Evolutionary conservation across 92 coral and sea anemone species (phyloP).

Genomic region (Palythoa grandis): DNA sequence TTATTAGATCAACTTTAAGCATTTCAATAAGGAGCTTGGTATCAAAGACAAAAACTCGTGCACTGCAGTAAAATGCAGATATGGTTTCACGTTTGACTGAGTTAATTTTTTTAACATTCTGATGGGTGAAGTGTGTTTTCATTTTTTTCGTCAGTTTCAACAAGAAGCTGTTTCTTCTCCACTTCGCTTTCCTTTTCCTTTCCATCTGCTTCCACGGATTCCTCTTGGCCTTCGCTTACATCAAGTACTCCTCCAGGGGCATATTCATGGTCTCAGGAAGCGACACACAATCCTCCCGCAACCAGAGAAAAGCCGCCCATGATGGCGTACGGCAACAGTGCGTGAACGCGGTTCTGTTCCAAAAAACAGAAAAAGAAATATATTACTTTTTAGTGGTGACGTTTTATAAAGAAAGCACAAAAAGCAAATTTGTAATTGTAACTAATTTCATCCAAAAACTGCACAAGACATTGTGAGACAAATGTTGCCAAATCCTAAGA

Average conservation of each 20-base stretch:
- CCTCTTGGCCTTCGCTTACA: not conserved
- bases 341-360: conserved; percentile 61
- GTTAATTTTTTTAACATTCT: not conserved
- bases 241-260: conserved; percentile 76
- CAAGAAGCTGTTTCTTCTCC: not conserved
- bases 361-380: not conserved
- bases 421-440: not conserved
- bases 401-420: not conserved
- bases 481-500: no score
- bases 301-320: conserved; percentile 77
- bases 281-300: conserved; percentile 72
- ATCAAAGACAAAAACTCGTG: no score
- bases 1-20: no score
- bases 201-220: not conserved
- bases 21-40: no score
- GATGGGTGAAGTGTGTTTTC: not conserved
- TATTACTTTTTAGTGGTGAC: not conserved
- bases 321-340: conserved; percentile 79
- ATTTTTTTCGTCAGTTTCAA: not conserved
- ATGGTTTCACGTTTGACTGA: no score
- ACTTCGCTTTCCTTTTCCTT: not conserved
- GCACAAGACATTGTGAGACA: no score
- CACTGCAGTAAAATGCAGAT: not conserved
- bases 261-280: conserved; percentile 80
- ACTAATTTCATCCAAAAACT: no score